Base-by-base conservation (phyloP, 2,888 invertebrate genomes). In the Watsonalla binaria region DNA sequence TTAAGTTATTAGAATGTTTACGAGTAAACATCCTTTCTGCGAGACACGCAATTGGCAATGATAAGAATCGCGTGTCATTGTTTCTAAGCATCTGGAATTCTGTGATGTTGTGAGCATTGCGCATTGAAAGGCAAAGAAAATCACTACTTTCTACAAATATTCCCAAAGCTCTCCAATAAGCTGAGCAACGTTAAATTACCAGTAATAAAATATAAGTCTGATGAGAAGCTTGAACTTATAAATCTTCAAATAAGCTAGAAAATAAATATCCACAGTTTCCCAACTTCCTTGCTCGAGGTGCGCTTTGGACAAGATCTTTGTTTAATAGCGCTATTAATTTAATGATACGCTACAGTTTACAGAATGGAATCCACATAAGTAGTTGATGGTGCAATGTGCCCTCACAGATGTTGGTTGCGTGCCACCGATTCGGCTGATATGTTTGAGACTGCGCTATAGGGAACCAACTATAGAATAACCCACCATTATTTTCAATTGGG, bases 401-500 rank as follows among this genome's bases (percentile, higher is more conserved):
- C 54, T 62, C 60, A 60, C 53, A 61, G 52, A 61, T 56, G 62
- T 61, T 57, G 54, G 47, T 64, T 64, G 62, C 61, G 59, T 66
- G 60, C 54, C 58, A 65, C 65, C 63, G 69, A 70, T 73, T 70
- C 72, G 68, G 66, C 71, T 80, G 71, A 80, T 79, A 69, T 76
- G 75, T 84, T 81, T 84, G 78, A 81, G 77, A 74, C 77, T 78
- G 75, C 76, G 68, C 70, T 71, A 72, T 74, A 35, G 80, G 80
- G 80, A 80, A 78, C 77, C 65, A 69, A 65, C 72, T 76, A 76
- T 75, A 78, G 84, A 83, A 89, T 85, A 86, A 86, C 75, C 82
- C 77, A 76, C 84, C 80, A 89, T 90, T 90, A 90, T 89, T 85
- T 86, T 85, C 86, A 90, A 90, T 89, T 89, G 84, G 90, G 90